These are phyloP conservation scores for Myxocyprinus asiaticus DNA, from an alignment of 2,113 vertebrate species.

Conservation along the genomic window DNA sequence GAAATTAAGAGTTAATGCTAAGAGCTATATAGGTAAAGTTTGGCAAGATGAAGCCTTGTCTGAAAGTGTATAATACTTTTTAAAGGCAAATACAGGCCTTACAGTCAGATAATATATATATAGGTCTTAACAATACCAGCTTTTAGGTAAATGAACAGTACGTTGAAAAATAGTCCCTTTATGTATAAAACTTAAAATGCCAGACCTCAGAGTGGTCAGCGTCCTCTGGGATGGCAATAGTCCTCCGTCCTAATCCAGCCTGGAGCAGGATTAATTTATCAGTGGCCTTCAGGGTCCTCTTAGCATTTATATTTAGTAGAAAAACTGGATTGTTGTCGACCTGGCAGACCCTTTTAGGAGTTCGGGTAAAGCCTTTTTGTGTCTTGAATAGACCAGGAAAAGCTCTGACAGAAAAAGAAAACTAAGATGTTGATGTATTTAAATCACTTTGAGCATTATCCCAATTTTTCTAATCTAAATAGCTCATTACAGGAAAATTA, in stretches of 20 bases:
- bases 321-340: neutral
- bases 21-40: no score
- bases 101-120: no score
- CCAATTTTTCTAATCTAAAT: neutral
- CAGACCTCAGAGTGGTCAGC: neutral
- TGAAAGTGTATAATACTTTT: no score
- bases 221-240: slow-evolving; percentile 2
- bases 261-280: neutral
- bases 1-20: no score
- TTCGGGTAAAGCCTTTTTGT: slow-evolving; percentile 1
- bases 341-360: neutral
- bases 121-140: no score
- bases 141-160: neutral
- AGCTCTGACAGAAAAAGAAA: neutral
- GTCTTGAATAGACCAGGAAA: neutral
- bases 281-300: neutral
- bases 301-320: neutral
- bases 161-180: neutral
- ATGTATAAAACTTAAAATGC: neutral
- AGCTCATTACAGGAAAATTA: neutral
- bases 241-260: neutral
- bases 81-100: no score
- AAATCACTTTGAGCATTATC: neutral
- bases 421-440: neutral
- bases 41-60: no score